Conservation (phyloP, 2,797 vertebrate genomes). For the Jordanella pulchra region DNA sequence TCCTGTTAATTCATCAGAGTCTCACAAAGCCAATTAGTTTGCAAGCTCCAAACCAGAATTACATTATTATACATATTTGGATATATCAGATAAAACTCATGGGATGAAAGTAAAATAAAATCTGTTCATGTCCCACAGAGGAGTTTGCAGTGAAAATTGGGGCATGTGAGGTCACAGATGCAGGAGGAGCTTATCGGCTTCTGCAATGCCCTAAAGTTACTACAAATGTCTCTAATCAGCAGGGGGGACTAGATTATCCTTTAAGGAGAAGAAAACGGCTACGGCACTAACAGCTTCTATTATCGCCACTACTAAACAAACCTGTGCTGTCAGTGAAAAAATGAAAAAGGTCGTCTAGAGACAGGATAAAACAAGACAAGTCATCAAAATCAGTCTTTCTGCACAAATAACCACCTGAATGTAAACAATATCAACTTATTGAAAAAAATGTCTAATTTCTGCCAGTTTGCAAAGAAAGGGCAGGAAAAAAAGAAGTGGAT, state of each 20-base stretch:
- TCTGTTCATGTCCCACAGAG: slow-evolving; percentile 16
- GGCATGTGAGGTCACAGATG: slow-evolving; percentile 28
- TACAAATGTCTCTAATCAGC: slow-evolving; percentile 55
- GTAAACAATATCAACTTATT: slow-evolving; percentile 27
- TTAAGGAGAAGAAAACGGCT: slow-evolving; percentile 34
- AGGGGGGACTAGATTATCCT: slow-evolving; percentile 41
- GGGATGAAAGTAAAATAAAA: slow-evolving; percentile 32
- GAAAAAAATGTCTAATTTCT: slow-evolving; percentile 26
- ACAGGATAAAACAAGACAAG: slow-evolving; percentile 59
- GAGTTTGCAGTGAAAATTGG: slow-evolving; percentile 25
- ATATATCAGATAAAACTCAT: slow-evolving; percentile 27
- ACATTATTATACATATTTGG: slow-evolving; percentile 39
- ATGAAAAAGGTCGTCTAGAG: slow-evolving; percentile 71
- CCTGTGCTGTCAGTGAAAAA: slow-evolving; percentile 76
- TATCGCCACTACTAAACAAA: slow-evolving; percentile 68
- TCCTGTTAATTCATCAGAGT: slow-evolving; percentile 37
- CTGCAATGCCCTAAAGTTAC: slow-evolving; percentile 19
- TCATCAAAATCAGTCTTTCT: slow-evolving; percentile 59
- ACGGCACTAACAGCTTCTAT: slow-evolving; percentile 48
- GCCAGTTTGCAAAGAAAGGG: background rate
- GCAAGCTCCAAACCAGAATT: slow-evolving; percentile 38
- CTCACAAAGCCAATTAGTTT: slow-evolving; percentile 44
- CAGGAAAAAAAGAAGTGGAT: background rate
- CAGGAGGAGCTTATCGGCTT: slow-evolving; percentile 6
- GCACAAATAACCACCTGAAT: slow-evolving; percentile 31